These are phyloP conservation scores for Platysteira castanea DNA, from an alignment of 2,113 vertebrate species.

Conservation along the genomic window DNA sequence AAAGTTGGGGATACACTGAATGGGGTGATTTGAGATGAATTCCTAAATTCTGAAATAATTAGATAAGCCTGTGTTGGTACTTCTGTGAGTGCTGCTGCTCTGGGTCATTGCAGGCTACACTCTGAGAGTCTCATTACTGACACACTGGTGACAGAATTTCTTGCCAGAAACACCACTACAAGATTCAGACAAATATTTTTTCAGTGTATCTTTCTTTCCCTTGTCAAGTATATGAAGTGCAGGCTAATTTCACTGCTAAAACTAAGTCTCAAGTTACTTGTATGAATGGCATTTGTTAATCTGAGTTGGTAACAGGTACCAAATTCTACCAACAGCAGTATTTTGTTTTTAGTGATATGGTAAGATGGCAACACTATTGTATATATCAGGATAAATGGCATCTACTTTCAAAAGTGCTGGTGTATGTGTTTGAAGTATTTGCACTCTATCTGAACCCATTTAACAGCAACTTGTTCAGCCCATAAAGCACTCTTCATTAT, in stretches of 20 bases:
- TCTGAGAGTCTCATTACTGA: not conserved
- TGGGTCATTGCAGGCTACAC: not conserved
- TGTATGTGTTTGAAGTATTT: not conserved
- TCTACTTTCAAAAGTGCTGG: not conserved
- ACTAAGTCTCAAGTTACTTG: not conserved
- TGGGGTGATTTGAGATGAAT: not conserved
- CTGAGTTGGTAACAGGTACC: not conserved
- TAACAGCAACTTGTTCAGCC: not conserved
- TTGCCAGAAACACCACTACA: not conserved
- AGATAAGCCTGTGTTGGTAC: not conserved
- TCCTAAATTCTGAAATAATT: not conserved
- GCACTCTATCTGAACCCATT: not conserved
- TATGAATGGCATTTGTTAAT: not conserved
- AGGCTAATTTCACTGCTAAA: not conserved
- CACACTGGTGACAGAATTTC: not conserved
- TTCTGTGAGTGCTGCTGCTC: not conserved
- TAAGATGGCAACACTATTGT: not conserved
- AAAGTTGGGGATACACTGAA: not conserved
- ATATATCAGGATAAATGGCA: not conserved
- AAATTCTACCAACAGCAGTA: not conserved
- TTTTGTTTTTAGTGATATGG: not conserved
- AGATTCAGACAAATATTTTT: not conserved
- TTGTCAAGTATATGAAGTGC: not conserved
- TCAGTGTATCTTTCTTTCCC: not conserved
- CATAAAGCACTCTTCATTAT: not conserved